A percentile compares a stretch with the other conserved stretches of the same genome.
These are phyloP conservation scores for Drosophila tripunctata DNA, from an alignment of 2,888 invertebrate genomes.

Conservation along the genomic window DNA sequence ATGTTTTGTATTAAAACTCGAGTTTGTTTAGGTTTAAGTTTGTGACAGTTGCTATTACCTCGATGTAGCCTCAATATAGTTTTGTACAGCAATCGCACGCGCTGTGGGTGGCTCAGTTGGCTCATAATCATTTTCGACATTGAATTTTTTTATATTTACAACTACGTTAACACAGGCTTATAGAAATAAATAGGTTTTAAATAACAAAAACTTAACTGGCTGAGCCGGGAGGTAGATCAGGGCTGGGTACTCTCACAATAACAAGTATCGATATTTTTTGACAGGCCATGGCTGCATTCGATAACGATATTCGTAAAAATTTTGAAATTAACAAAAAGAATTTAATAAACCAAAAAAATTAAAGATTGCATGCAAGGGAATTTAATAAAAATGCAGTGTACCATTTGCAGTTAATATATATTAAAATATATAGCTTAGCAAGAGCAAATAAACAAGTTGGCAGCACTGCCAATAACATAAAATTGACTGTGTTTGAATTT, in stretches of 20 bases:
- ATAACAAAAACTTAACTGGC: conserved; percentile 6
- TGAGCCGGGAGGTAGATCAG: conserved; percentile 15
- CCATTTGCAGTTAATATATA: neutral
- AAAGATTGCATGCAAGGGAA: neutral
- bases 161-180: neutral
- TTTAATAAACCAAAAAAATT: neutral
- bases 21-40: conserved; percentile 9
- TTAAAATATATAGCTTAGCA: neutral
- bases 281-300: neutral
- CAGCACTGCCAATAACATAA: conserved; percentile 11
- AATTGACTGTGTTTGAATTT: conserved; percentile 48
- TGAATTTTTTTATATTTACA: conserved; percentile 6
- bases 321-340: too few relatives aligned
- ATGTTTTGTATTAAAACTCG: neutral
- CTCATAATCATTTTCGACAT: conserved; percentile 78
- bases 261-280: conserved; percentile 12
- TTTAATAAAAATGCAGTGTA: neutral
- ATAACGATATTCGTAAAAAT: too few relatives aligned
- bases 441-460: conserved; percentile 18
- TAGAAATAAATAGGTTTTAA: neutral
- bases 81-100: conserved; percentile 91
- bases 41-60: conserved; percentile 78
- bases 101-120: conserved; percentile 86
- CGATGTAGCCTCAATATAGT: conserved; percentile 91
- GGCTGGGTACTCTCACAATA: neutral